Evolutionary conservation across 2,888 invertebrate genomes (phyloP), one percentile per base, ranked within the genome.

Genomic region (Netelia virgata): DNA sequence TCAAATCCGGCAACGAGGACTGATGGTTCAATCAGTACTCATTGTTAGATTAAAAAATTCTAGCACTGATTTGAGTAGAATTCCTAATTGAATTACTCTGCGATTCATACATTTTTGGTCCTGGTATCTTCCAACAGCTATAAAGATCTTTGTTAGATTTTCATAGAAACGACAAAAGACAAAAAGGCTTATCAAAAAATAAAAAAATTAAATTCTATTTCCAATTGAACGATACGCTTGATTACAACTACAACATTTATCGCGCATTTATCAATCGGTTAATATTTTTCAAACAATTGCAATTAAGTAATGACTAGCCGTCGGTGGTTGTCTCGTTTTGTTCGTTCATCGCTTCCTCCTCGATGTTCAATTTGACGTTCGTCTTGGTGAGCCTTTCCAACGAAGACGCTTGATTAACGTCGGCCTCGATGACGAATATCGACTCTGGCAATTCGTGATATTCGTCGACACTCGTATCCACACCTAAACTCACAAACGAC

Each of bases 341-440:
- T 10, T 72, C 79, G 59, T 81, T 50, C 14, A 47, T 50, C 72
- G 41, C 55, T 64, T 68, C 55, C 63, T 80, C 61, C 0, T 68
- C 74, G 10, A 57, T 57, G 16, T 63, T 63, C 43, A 64, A 64
- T 20, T 78, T 69, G 20, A 20, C 28, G 9, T 11, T 57, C 3
- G 55, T 69, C 0, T 77, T 53, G 14, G 72, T 43, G 43, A 53
- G 41, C 3, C 53, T 77, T 14, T 81, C 76, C 28, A 66, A 83
- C 57, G 82, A 75, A 3, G 86, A 87, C 10, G 73, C 75, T 1
- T 83, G 87, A 83, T 91, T 91, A 1, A 91, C 89, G 28, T 92
- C 91, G 1, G 88, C 92, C 28, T 91, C 90, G 59, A 91, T 91
- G 1, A 91, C 88, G 63, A 90, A 89, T 28, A 88, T 89, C n/a